Evolutionary conservation across 1,140 invertebrate species (phyloP).

Genomic region (Trichomalopsis sarcophagae): DNA sequence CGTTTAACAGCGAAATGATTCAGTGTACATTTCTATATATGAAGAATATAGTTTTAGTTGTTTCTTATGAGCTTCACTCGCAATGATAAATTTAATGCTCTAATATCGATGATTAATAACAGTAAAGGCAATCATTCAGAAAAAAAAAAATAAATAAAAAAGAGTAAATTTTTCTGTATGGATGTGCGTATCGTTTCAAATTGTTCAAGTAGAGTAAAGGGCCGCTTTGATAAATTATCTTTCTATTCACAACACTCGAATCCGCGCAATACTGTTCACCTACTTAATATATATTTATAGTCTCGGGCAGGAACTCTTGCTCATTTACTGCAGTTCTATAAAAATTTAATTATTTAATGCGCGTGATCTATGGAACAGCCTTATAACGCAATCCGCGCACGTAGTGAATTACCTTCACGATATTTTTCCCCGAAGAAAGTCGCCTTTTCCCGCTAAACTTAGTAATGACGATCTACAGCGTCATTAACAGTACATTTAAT

Average conservation of each 20-base stretch:
- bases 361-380: not conserved
- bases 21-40: no score
- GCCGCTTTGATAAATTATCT: not conserved
- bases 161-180: no score
- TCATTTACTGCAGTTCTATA: not conserved
- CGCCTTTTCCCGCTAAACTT: not conserved
- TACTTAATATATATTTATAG: conserved; percentile 9
- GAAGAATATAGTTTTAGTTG: no score
- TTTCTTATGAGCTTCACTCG: no score
- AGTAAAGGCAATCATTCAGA: no score
- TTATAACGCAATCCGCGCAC: not conserved
- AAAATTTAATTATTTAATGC: conserved; percentile 7
- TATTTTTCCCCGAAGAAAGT: not conserved
- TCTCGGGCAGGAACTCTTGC: not conserved
- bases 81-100: no score
- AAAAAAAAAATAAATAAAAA: no score
- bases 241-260: not conserved
- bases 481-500: no score
- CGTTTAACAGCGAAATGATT: no score
- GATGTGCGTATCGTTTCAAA: not conserved
- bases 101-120: no score
- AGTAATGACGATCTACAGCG: not conserved
- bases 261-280: not conserved
- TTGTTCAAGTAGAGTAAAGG: not conserved
- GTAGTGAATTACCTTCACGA: not conserved